Percentiles rank a stretch among this genome's conserved stretches.
These are phyloP conservation scores for Riparia riparia DNA, from an alignment of 2,113 vertebrate species.

Conservation along the genomic window DNA sequence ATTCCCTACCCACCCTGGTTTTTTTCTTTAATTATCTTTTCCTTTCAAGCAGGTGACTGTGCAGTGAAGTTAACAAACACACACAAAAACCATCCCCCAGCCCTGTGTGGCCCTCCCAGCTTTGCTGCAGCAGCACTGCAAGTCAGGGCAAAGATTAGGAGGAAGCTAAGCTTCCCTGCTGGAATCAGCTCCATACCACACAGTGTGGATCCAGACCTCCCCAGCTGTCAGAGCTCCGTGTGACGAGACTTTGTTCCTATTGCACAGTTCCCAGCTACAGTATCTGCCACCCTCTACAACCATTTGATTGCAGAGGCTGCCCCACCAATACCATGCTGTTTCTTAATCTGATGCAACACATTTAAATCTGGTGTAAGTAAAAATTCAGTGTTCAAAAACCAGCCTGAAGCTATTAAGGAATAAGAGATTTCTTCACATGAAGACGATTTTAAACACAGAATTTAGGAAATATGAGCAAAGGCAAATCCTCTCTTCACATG, in stretches of 20 bases:
- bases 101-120: background rate
- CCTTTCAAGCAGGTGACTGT: background rate
- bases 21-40: conserved; percentile 16
- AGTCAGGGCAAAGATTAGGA: background rate
- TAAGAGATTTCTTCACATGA: background rate
- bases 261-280: background rate
- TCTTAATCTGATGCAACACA: background rate
- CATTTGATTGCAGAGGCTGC: background rate
- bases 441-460: background rate
- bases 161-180: background rate
- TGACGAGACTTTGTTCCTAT: background rate
- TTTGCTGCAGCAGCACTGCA: background rate
- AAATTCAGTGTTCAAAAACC: background rate
- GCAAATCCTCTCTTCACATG: background rate
- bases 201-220: background rate
- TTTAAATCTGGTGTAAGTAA: background rate
- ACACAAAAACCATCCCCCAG: background rate
- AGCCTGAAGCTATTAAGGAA: background rate
- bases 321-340: background rate
- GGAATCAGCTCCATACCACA: background rate
- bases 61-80: background rate
- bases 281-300: background rate
- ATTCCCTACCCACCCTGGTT: background rate
- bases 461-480: background rate
- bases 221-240: background rate